Percentiles rank a stretch among this genome's conserved stretches.
phyloP scores from a whole-genome alignment of 2,888 invertebrate species.

The Criorhina ranunculi region DNA sequence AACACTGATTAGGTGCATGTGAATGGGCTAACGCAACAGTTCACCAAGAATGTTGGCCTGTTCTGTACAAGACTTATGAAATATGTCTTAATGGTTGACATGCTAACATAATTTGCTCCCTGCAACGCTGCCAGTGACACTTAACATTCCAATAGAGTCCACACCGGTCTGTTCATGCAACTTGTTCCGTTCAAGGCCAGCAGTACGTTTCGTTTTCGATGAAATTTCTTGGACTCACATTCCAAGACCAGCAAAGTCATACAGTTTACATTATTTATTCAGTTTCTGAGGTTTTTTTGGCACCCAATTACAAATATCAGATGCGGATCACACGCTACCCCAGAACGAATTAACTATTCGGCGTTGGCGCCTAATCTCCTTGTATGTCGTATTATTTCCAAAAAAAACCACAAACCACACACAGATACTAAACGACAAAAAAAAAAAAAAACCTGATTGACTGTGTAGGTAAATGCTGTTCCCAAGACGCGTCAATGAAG shows the following conservation, averaged over 20 bases:
- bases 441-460: constrained; percentile 21
- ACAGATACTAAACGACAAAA: not conserved
- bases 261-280: constrained; percentile 34
- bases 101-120: constrained; percentile 48
- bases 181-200: constrained; percentile 61
- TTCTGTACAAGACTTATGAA: constrained; percentile 51
- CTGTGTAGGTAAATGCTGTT: constrained; percentile 9
- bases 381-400: constrained; percentile 9
- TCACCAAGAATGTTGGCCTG: constrained; percentile 39
- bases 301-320: constrained; percentile 55
- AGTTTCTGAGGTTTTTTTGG: constrained; percentile 36
- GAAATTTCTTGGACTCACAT: constrained; percentile 13
- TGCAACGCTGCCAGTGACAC: constrained; percentile 42
- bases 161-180: constrained; percentile 28
- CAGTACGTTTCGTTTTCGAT: constrained; percentile 21
- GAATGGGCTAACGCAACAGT: constrained; percentile 9
- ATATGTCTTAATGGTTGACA: constrained; percentile 61
- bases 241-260: constrained; percentile 4
- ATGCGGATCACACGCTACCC: constrained; percentile 23
- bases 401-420: not conserved
- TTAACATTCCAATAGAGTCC: constrained; percentile 54
- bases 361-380: constrained; percentile 58
- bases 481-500: constrained; percentile 31
- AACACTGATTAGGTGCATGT: constrained; percentile 8
- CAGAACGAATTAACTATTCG: constrained; percentile 28